These are phyloP conservation scores for Paramormyrops hopkinsi DNA, from an alignment of 2,797 vertebrate genomes.

Conservation along the genomic window DNA sequence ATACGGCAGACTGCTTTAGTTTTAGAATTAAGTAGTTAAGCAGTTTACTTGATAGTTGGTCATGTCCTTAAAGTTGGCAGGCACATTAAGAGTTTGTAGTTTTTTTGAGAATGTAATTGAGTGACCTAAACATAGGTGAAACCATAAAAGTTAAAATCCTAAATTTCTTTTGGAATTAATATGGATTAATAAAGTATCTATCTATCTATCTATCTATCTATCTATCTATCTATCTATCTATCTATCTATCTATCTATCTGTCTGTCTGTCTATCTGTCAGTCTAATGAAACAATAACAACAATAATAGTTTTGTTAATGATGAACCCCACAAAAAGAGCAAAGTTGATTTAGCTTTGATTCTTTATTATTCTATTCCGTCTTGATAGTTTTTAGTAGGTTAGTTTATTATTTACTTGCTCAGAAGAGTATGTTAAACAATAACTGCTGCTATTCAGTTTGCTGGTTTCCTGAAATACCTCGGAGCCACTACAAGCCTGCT, in stretches of 20 bases:
- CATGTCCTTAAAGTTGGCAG: neutral
- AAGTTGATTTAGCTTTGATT: neutral
- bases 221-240: too few relatives aligned
- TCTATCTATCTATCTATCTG: too few relatives aligned
- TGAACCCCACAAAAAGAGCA: neutral
- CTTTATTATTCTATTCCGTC: neutral
- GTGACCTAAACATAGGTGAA: neutral
- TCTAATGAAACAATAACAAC: neutral
- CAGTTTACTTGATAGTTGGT: neutral
- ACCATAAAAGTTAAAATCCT: neutral
- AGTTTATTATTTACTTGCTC: neutral
- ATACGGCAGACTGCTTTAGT: neutral
- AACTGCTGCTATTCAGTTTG: neutral
- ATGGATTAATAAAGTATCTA: too few relatives aligned
- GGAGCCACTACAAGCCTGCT: neutral
- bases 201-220: too few relatives aligned
- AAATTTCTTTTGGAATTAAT: neutral
- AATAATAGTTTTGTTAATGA: neutral
- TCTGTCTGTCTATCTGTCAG: too few relatives aligned
- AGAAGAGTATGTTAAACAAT: neutral
- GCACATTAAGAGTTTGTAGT: neutral
- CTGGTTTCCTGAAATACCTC: neutral
- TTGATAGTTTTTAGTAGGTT: neutral
- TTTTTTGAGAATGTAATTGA: neutral
- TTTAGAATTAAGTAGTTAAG: neutral